These are phyloP conservation scores for Syrmaticus mikado DNA, from an alignment of 2,113 vertebrate genomes.

Conservation along the genomic window DNA sequence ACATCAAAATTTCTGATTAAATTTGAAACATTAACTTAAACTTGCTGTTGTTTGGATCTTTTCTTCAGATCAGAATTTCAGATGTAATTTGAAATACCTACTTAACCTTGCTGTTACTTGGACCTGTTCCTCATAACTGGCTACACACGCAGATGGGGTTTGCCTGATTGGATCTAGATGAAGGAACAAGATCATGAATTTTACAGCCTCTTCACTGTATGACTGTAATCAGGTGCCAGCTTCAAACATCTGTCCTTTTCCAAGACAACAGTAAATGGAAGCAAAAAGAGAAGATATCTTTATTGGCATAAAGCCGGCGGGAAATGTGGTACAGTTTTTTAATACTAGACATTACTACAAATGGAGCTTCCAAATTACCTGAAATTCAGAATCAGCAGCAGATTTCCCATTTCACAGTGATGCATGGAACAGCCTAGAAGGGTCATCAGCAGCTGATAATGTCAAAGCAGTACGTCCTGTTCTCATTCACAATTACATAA, in stretches of 20 bases:
- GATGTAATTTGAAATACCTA: neutral
- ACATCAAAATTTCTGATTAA: conserved; percentile 11
- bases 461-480: neutral
- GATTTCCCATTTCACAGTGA: neutral
- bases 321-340: neutral
- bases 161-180: neutral
- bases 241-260: conserved; percentile 1
- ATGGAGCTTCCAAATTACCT: neutral
- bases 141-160: neutral
- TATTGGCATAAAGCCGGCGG: neutral
- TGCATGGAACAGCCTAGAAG: neutral
- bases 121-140: neutral
- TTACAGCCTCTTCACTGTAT: neutral
- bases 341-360: neutral
- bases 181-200: conserved; percentile 21
- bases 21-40: neutral
- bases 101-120: neutral
- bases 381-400: neutral
- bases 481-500: neutral
- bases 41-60: neutral
- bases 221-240: neutral
- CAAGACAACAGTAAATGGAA: neutral
- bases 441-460: neutral
- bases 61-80: neutral
- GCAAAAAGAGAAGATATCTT: neutral